phyloP scores from a whole-genome alignment of 2,797 vertebrate genomes.

The Phalanger gymnotis region DNA sequence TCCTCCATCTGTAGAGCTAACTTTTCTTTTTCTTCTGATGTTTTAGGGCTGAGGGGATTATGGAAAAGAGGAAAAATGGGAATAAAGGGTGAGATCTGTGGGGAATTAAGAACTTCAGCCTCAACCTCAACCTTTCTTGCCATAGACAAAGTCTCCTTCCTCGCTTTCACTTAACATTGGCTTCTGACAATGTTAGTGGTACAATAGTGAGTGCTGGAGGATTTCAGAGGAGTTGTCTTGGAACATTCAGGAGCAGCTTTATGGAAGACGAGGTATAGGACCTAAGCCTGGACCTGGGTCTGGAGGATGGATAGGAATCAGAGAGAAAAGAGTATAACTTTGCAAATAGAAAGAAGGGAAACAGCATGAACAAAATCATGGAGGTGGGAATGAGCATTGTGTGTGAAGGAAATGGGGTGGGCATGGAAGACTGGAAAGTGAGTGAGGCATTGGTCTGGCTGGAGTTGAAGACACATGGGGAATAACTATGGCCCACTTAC shows the following conservation, averaged over 20 bases:
- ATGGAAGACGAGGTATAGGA: background rate
- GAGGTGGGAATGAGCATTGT: background rate
- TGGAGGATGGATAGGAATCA: background rate
- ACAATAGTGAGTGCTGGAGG: background rate
- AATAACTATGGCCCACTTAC: background rate
- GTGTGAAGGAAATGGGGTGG: background rate
- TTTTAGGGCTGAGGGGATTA: background rate
- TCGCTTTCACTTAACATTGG: too few species aligned
- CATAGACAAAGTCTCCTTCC: fast-evolving
- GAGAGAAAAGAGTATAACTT: background rate
- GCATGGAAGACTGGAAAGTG: background rate
- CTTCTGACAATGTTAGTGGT: background rate
- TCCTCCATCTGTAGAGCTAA: background rate
- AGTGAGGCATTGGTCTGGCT: background rate
- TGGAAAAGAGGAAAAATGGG: background rate
- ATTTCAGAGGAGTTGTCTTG: background rate
- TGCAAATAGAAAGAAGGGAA: background rate
- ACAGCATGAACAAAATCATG: fast-evolving
- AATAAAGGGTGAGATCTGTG: background rate
- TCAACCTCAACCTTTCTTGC: fast-evolving
- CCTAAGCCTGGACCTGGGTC: background rate
- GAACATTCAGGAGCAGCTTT: background rate
- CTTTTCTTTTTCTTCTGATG: background rate
- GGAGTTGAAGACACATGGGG: background rate
- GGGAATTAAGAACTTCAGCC: background rate